A percentile compares a stretch with the other conserved stretches of the same genome.
phyloP scores from a whole-genome alignment of 2,888 invertebrate genomes.

The Drosophila mayaguana region DNA sequence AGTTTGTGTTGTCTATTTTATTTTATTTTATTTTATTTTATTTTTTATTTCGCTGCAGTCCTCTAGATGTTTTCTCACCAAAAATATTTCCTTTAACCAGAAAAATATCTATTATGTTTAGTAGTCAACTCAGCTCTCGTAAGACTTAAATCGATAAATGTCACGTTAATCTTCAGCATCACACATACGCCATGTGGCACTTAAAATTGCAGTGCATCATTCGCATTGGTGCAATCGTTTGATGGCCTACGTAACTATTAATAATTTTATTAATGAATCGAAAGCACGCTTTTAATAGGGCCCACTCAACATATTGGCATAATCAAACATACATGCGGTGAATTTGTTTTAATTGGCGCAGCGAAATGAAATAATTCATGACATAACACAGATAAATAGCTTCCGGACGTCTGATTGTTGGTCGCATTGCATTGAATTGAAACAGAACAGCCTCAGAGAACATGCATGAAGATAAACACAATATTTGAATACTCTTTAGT shows the following conservation, averaged over 20 bases:
- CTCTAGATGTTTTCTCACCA: constrained; percentile 7
- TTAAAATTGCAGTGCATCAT: constrained; percentile 6
- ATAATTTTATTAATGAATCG: constrained; percentile 38
- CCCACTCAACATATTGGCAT: constrained; percentile 44
- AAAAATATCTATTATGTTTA: not conserved
- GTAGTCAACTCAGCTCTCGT: not conserved
- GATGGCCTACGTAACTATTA: constrained; percentile 26
- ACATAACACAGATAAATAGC: constrained; percentile 23
- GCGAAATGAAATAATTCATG: constrained; percentile 42
- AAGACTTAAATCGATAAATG: constrained; percentile 16
- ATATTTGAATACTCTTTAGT: not conserved
- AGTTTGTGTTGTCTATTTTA: not conserved
- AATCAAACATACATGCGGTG: constrained; percentile 45
- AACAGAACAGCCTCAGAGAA: not conserved
- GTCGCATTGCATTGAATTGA: not conserved
- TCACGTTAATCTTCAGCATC: constrained; percentile 36
- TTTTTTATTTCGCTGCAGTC: not conserved
- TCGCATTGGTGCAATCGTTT: constrained; percentile 23
- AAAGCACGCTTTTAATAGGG: constrained; percentile 20
- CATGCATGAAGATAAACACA: not conserved
- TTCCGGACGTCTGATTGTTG: not conserved
- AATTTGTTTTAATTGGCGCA: constrained; percentile 38
- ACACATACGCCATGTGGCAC: constrained; percentile 40
- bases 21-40: constrained; percentile 1
- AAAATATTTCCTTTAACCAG: constrained; percentile 20